Evolutionary conservation across 2,888 invertebrate species (phyloP).

Genomic region (Argyresthia albistria): DNA sequence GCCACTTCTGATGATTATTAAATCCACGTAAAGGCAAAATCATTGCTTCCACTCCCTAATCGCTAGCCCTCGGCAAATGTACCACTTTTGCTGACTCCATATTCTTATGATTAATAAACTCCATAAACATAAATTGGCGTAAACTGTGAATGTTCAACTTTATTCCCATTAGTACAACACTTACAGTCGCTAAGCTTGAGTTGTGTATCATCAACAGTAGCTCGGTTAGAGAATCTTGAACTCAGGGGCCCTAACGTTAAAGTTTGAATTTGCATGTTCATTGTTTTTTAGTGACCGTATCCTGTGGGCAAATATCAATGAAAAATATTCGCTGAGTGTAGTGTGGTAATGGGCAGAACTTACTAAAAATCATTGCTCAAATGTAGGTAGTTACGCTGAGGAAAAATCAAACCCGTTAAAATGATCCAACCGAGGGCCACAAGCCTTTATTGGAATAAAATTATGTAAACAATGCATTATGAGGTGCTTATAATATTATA

Average conservation of each 20-base stretch:
- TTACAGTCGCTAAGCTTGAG: background rate
- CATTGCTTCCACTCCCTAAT: slow-evolving; percentile 34
- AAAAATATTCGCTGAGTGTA: slow-evolving; percentile 29
- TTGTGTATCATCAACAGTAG: slow-evolving; percentile 9
- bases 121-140: slow-evolving; percentile 11
- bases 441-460: no score
- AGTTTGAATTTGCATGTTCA: slow-evolving; percentile 1
- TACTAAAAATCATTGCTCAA: no score
- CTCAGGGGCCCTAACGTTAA: no score
- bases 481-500: no score
- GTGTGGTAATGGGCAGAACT: slow-evolving; percentile 24
- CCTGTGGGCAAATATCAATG: slow-evolving; percentile 32
- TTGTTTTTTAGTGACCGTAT: slow-evolving; percentile 7
- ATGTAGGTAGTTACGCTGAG: no score
- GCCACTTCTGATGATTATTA: no score
- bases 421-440: no score
- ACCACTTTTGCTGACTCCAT: slow-evolving; percentile 38
- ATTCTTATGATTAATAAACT: slow-evolving; percentile 22
- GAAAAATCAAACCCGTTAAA: no score
- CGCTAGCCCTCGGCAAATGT: slow-evolving; percentile 39
- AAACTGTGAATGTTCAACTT: slow-evolving; percentile 13
- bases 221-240: no score
- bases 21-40: slow-evolving; percentile 4
- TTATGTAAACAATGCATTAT: no score
- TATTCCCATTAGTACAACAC: slow-evolving; percentile 13